Base-by-base conservation (phyloP, 2,113 vertebrate species). In the Phalacrocorax brasilianus region DNA sequence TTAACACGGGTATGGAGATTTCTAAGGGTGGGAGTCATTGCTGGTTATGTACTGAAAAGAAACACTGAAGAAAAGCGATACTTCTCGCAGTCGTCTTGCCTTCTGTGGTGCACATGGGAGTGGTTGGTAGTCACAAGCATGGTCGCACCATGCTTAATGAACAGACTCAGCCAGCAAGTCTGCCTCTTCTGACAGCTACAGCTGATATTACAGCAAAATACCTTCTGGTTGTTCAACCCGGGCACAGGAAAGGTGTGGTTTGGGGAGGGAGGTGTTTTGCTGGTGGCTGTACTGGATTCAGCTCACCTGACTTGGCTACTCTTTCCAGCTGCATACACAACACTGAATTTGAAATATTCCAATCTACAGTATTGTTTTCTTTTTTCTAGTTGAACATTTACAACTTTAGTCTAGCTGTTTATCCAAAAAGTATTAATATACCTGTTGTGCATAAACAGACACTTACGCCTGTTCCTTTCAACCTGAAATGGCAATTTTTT, bases 401-500 rank as follows among this genome's bases (percentile, higher is more conserved):
- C 58, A 56, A 8, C 49, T 66, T 91, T 3, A 83, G 66, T 32
- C 74, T 74, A 38, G 38, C 56, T 85, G 44, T 85, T 87, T 81
- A 27, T 71, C 70, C 86, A 38, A 6, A 53, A 38, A 32, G 21
- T 44, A 73, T 85, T 45, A 53, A 73, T 85, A 84, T 93, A 66
- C 86, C 70, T 93, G 8, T 73, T 87, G 84, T 95, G 94, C 94
- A 70, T 82, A 91, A 92, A 33, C 56, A 38, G 72, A 58, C 78
- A 45, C 27, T 59, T 50, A 35, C 14, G 6, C 66, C 94, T 85
- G 50, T 92, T 92, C 63, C 84, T 89, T 91, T 89, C 91, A 62
- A 68, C 58, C 94, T 97, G 94, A 95, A 95, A 95, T 83, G 81
- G 92, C 92, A 19, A 85, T 96, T 78, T 87, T 91, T 83, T 95